Percentiles rank a stretch among this genome's conserved stretches.
Conservation (phyloP, 2,797 vertebrate species). For the Mareca strepera region DNA sequence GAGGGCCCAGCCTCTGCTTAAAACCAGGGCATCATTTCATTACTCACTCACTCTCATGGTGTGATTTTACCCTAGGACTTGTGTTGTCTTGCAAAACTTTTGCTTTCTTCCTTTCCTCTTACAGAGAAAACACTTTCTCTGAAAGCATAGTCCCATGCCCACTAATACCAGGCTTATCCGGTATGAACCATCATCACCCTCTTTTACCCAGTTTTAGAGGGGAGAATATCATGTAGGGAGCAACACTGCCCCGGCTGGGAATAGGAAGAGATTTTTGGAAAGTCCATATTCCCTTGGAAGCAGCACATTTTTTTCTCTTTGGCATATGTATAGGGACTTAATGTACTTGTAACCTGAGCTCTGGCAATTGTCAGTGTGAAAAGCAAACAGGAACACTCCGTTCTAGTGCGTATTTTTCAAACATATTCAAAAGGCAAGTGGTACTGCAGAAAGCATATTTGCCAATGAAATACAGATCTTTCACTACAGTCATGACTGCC, state of each 20-base stretch:
- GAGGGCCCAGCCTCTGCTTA: neutral
- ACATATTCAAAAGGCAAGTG: neutral
- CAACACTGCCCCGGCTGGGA: neutral
- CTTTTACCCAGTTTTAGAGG: rapidly evolving
- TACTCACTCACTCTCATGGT: neutral
- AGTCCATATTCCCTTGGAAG: neutral
- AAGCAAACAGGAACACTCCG: rapidly evolving
- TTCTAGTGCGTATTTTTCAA: neutral
- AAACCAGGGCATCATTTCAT: neutral
- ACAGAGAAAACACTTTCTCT: neutral
- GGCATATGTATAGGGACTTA: neutral
- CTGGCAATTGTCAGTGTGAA: neutral
- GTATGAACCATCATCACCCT: neutral
- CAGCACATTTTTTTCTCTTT: neutral
- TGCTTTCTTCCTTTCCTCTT: neutral
- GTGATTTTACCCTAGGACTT: neutral
- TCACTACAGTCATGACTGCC: neutral
- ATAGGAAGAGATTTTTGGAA: neutral
- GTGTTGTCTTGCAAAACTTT: neutral
- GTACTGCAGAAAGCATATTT: neutral
- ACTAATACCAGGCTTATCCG: neutral
- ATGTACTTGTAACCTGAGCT: neutral
- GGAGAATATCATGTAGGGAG: rapidly evolving
- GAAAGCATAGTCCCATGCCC: neutral
- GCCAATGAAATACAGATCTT: neutral